Evolutionary conservation across 2,113 vertebrate species (phyloP).

Genomic region (Cynocephalus volans): DNA sequence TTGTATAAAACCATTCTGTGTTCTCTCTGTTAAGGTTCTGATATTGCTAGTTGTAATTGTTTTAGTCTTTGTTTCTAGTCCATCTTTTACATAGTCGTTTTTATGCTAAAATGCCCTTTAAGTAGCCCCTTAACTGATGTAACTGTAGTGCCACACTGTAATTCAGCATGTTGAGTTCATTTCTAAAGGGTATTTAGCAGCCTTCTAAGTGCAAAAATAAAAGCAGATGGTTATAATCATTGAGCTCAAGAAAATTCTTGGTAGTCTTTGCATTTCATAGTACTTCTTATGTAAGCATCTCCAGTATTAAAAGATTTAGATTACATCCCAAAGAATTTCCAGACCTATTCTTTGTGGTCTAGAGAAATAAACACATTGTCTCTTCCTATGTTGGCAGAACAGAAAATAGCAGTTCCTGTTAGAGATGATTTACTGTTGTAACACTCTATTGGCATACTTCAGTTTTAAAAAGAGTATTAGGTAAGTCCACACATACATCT

Average conservation of each 20-base stretch:
- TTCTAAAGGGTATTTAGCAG: background rate
- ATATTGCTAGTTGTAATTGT: background rate
- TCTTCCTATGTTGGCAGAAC: background rate
- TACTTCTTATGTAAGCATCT: background rate
- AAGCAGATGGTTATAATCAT: background rate
- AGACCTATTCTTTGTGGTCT: background rate
- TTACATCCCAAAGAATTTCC: constrained; percentile 9
- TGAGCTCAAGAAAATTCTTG: constrained; percentile 32
- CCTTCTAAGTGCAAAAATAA: constrained; percentile 2
- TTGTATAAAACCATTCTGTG: background rate
- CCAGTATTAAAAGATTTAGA: background rate
- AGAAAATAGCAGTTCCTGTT: background rate
- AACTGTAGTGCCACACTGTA: background rate
- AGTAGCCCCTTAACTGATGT: background rate
- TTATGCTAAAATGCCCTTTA: background rate
- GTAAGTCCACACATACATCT: background rate
- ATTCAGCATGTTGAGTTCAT: background rate
- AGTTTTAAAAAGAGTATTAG: constrained; percentile 16
- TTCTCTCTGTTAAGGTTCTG: background rate
- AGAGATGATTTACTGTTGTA: background rate
- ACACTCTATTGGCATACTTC: background rate
- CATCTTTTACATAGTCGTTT: background rate
- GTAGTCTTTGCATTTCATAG: background rate
- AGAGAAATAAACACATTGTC: background rate
- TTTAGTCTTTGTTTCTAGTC: background rate